phyloP scores from a whole-genome alignment of 2,888 invertebrate species.

The Lathronympha strigana region DNA sequence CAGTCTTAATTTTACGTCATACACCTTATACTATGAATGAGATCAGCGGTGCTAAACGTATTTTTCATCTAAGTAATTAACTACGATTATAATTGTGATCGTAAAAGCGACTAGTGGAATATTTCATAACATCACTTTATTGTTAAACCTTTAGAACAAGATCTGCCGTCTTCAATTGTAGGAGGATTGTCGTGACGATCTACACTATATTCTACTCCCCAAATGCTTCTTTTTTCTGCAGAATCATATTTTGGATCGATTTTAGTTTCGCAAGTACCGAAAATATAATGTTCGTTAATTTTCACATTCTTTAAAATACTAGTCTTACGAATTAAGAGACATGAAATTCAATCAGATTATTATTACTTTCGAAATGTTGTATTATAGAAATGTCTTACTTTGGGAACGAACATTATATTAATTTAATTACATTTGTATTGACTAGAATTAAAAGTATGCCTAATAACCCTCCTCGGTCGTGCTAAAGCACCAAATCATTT shows the following conservation, averaged over 20 bases:
- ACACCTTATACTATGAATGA: not conserved
- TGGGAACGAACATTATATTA: too few relatives aligned
- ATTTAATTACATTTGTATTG: not conserved
- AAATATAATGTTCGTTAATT: too few relatives aligned
- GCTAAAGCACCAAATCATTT: slow-evolving; percentile 27
- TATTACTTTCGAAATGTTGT: too few relatives aligned
- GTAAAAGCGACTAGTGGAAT: not conserved
- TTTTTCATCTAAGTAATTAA: not conserved
- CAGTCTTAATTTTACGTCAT: not conserved
- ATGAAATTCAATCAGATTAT: too few relatives aligned
- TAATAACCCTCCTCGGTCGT: slow-evolving; percentile 1
- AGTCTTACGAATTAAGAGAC: too few relatives aligned
- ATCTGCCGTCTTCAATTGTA: not conserved
- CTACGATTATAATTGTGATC: not conserved
- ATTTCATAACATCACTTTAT: not conserved
- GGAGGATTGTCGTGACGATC: not conserved
- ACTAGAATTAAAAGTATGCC: slow-evolving; percentile 4
- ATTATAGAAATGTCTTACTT: too few relatives aligned
- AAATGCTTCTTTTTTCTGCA: not conserved
- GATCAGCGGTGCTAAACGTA: slow-evolving; percentile 1
- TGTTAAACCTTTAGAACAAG: not conserved
- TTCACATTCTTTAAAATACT: too few relatives aligned
- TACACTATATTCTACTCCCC: not conserved
- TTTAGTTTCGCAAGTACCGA: too few relatives aligned
- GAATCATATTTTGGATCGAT: not conserved